Conservation (phyloP, 2,113 vertebrate species). For the Trichomycterus rosablanca region DNA sequence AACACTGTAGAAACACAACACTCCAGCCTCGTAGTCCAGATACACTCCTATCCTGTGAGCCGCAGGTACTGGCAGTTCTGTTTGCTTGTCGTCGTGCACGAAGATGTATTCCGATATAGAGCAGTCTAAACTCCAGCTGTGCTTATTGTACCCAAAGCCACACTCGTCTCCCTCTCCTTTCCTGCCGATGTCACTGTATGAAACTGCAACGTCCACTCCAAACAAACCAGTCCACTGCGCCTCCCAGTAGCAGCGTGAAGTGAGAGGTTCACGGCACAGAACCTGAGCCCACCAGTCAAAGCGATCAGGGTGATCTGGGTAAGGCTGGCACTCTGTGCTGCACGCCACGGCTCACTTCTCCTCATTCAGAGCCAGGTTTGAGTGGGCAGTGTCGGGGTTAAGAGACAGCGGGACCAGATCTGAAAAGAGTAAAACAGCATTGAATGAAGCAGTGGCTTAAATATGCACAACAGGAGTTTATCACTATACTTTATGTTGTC, state of each 20-base stretch:
- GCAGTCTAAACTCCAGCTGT: conserved; percentile 38
- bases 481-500: too few relatives aligned
- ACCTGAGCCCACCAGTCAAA: conserved; percentile 36
- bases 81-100: conserved; percentile 7
- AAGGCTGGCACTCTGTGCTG: neutral
- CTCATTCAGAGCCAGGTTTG: conserved; percentile 9
- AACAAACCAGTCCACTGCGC: conserved; percentile 16
- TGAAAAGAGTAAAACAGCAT: conserved; percentile 1
- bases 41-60: conserved; percentile 35
- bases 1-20: conserved; percentile 35
- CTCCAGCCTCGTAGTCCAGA: conserved; percentile 31
- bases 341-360: conserved; percentile 3
- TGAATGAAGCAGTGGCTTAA: neutral
- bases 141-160: conserved; percentile 37
- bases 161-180: conserved; percentile 9
- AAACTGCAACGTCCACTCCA: conserved; percentile 23
- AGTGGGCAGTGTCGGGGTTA: conserved; percentile 20
- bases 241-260: conserved; percentile 27
- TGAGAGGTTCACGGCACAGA: conserved; percentile 11
- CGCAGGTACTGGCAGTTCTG: neutral
- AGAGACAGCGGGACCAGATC: conserved; percentile 27
- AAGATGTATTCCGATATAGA: conserved; percentile 13
- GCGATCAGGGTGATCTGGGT: conserved; percentile 23
- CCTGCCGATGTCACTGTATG: conserved; percentile 26
- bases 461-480: too few relatives aligned